Percentiles rank a stretch among this genome's conserved stretches.
These are phyloP conservation scores for Australoheros scitulus DNA, from an alignment of 2,113 vertebrate species.

Conservation along the genomic window DNA sequence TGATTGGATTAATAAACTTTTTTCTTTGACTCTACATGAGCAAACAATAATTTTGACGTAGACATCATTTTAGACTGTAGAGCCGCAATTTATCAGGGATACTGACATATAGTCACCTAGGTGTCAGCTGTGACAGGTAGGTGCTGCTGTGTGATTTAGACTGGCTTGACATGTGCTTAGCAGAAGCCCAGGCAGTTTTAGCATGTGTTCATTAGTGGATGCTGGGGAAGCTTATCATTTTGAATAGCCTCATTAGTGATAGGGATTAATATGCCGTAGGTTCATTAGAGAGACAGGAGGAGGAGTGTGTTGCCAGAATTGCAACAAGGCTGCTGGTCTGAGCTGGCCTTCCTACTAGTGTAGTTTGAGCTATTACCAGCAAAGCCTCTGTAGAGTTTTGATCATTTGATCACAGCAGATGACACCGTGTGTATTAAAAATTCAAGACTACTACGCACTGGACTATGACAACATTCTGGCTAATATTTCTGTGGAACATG, in stretches of 20 bases:
- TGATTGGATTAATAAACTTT: neutral
- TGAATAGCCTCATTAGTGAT: slow-evolving; percentile 77
- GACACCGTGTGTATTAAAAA: neutral
- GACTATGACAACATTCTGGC: neutral
- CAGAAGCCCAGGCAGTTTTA: slow-evolving; percentile 50
- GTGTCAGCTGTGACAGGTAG: slow-evolving; percentile 42
- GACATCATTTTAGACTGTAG: neutral
- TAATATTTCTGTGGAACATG: neutral
- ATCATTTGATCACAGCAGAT: neutral
- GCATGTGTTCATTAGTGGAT: slow-evolving; percentile 73
- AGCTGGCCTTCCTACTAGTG: slow-evolving; percentile 28
- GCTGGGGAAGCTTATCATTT: slow-evolving; percentile 70
- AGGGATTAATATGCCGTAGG: slow-evolving; percentile 71
- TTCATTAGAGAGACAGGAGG: slow-evolving; percentile 71
- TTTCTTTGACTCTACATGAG: neutral
- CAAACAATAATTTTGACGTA: neutral
- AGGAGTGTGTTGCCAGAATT: slow-evolving; percentile 58
- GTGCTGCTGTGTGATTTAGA: slow-evolving; percentile 43
- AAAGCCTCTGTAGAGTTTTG: slow-evolving; percentile 27
- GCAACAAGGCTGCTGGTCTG: slow-evolving; percentile 51
- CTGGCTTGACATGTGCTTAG: slow-evolving; percentile 19
- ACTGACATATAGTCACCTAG: neutral
- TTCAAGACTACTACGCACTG: slow-evolving; percentile 16
- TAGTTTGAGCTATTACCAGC: slow-evolving; percentile 36
- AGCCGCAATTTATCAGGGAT: neutral